phyloP scores from a whole-genome alignment of 2,797 vertebrate species.

The Spizella passerina region DNA sequence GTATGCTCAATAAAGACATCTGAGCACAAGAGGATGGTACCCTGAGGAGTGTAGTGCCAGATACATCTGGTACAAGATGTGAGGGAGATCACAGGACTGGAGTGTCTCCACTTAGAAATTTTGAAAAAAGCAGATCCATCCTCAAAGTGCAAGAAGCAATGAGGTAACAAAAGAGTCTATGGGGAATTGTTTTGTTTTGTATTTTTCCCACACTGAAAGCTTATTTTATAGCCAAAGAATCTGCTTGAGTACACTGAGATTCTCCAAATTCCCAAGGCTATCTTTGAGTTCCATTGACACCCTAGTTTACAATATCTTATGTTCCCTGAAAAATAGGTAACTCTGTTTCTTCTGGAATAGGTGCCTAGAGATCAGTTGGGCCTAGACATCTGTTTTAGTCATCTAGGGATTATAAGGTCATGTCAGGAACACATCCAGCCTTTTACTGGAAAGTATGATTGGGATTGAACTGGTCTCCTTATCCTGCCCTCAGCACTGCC shows the following conservation, averaged over 20 bases:
- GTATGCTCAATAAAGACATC: neutral
- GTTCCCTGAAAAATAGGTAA: neutral
- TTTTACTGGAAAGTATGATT: slow-evolving; percentile 32
- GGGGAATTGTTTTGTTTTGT: neutral
- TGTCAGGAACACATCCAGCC: slow-evolving; percentile 23
- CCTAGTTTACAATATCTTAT: neutral
- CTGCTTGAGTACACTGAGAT: neutral
- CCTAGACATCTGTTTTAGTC: slow-evolving; percentile 45
- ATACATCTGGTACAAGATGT: neutral
- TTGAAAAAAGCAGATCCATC: neutral
- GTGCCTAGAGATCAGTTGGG: neutral
- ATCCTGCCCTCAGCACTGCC: neutral
- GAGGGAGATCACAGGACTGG: neutral
- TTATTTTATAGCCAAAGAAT: neutral
- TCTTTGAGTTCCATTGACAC: neutral
- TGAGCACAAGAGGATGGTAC: neutral
- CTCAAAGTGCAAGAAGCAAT: neutral
- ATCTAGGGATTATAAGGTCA: slow-evolving; percentile 45
- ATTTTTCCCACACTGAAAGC: neutral
- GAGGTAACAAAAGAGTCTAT: neutral
- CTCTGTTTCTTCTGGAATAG: neutral
- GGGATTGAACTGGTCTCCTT: neutral
- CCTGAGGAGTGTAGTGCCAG: neutral
- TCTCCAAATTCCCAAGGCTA: neutral
- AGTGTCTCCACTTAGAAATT: neutral